phyloP scores from a whole-genome alignment of 2,113 vertebrate species.

The Plotosus lineatus region DNA sequence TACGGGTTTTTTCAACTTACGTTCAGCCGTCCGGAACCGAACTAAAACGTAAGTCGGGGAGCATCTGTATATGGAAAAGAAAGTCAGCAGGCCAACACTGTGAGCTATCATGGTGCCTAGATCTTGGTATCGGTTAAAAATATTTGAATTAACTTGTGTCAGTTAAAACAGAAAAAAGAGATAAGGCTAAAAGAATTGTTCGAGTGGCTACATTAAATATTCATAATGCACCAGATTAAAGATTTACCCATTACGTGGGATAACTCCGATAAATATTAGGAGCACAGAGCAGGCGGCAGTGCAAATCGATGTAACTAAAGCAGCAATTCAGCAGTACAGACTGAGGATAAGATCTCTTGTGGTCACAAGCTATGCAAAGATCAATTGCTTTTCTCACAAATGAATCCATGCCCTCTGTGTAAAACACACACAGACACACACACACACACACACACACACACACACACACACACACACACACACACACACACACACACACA shows the following conservation, averaged over 20 bases:
- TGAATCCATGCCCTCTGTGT: constrained; percentile 30
- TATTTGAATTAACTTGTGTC: constrained; percentile 21
- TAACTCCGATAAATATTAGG: constrained; percentile 35
- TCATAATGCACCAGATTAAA: constrained; percentile 43
- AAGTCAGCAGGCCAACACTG: not conserved
- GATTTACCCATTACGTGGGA: constrained; percentile 39
- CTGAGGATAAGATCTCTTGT: constrained; percentile 38
- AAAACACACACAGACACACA: constrained; percentile 25
- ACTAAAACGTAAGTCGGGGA: too few species aligned
- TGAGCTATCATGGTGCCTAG: constrained; percentile 10
- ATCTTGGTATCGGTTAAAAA: constrained; percentile 1
- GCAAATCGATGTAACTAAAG: constrained; percentile 46
- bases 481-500: constrained; percentile 20
- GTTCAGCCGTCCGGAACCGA: too few species aligned
- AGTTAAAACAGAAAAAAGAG: not conserved
- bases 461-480: constrained; percentile 7
- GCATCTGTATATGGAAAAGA: constrained; percentile 4
- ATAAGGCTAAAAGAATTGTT: constrained; percentile 15
- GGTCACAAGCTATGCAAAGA: constrained; percentile 39
- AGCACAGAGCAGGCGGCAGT: not conserved
- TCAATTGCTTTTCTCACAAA: constrained; percentile 43
- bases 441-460: constrained; percentile 15
- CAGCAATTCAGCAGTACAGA: constrained; percentile 37
- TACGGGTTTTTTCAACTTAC: too few species aligned
- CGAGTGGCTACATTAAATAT: constrained; percentile 26